Base-by-base conservation (phyloP, 2,888 invertebrate species). In the Drosophila melanosoma region DNA sequence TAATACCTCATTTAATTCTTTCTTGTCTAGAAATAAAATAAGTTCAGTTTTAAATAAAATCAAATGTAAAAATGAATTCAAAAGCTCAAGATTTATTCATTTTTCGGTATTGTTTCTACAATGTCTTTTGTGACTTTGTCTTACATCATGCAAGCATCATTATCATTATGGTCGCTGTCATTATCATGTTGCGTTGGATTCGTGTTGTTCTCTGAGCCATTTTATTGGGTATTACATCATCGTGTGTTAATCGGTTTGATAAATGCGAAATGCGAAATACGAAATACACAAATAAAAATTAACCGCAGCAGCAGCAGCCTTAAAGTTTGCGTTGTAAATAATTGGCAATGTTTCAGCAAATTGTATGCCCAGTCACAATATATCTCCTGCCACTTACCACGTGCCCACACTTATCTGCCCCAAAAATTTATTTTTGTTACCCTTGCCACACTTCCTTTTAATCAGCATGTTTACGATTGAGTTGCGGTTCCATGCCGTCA, bases 201-300 rank as follows among this genome's bases (percentile, higher is more conserved):
- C 33, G 49, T 53, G 42, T 20, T n/a, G 49, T 72, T 45, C 52
- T 42, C 42, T 8, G 35, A 17, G 65, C 38, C 75, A 64, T 72
- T 82, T 73, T 53, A 42, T 68, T 53, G 69, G 81, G 57, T 64
- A 81, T 87, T 78, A 87, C 84, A 87, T 83, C 87, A 87, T 83
- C 79, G 54, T 52, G 71, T 53, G 71, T 61, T 77, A 82, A 83
- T 79, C 76, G 62, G 61, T 66, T 64, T 66, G 65, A 80, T 67
- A 49, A 68, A 67, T 73, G 42, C 40, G 63, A 72, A 73, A 26
- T 26, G 26, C 26, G 26, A 26, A 26, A 12, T 66, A 76, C 26
- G 26, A 26, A 26, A 12, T 66, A 76, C 66, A 52, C 76, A 76
- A 76, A 77, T 66, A 72, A 62, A 75, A 75, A 70, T 70, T 40